phyloP scores from a whole-genome alignment of 2,113 vertebrate species.

The Petrocephalus zakoni region DNA sequence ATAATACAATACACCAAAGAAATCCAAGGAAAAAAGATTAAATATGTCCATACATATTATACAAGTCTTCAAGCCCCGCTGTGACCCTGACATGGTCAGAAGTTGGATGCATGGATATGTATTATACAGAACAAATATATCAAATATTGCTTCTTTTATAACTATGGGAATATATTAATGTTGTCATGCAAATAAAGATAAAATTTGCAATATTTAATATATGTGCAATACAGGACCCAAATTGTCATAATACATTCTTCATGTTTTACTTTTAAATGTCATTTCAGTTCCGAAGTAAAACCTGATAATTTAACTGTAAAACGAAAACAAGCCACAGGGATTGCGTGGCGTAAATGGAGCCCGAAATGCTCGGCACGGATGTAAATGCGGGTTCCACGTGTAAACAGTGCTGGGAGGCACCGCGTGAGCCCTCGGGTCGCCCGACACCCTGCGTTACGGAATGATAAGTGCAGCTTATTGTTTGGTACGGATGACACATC shows the following conservation, averaged over 20 bases:
- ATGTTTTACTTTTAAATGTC: neutral
- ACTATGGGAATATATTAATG: neutral
- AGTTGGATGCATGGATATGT: neutral
- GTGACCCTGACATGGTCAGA: neutral
- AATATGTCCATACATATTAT: neutral
- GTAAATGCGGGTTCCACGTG: neutral
- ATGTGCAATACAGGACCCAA: conserved; percentile 2
- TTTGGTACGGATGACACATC: neutral
- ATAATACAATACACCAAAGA: neutral
- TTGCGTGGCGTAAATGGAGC: neutral
- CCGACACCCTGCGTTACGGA: neutral
- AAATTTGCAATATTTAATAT: conserved; percentile 16
- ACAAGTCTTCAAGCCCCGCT: conserved; percentile 1
- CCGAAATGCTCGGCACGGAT: neutral
- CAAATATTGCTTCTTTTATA: conserved; percentile 16
- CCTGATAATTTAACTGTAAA: neutral
- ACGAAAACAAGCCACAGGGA: neutral
- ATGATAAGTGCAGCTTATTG: neutral
- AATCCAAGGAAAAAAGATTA: neutral
- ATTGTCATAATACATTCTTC: neutral
- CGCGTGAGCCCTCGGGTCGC: neutral
- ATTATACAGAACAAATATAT: conserved; percentile 8
- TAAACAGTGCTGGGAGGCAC: neutral
- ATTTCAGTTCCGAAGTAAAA: neutral
- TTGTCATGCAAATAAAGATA: neutral